Evolutionary conservation across 1,140 invertebrate species (phyloP).

Genomic region (Zaprionus davidi): DNA sequence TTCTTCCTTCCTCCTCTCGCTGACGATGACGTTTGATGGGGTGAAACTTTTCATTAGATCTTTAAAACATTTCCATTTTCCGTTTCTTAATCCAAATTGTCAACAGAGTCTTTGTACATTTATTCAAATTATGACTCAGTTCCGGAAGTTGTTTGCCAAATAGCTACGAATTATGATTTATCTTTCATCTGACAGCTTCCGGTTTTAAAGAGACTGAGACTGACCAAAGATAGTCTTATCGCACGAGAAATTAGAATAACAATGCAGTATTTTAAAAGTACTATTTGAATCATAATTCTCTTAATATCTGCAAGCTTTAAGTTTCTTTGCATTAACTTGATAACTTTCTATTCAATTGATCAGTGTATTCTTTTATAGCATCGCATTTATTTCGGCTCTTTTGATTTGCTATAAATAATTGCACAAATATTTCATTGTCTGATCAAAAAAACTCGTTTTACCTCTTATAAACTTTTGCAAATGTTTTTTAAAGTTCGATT

Average conservation of each 20-base stretch:
- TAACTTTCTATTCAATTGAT: not conserved
- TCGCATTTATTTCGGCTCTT: not conserved
- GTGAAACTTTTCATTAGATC: conserved; percentile 14
- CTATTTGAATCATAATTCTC: too few species aligned
- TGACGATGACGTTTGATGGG: not conserved
- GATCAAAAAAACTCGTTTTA: not conserved
- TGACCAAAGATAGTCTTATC: too few species aligned
- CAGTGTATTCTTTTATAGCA: not conserved
- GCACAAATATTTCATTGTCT: not conserved
- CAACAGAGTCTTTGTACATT: conserved; percentile 8
- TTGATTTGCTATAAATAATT: not conserved
- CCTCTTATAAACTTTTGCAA: not conserved
- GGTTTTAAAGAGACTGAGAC: conserved; percentile 8
- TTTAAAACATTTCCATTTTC: not conserved
- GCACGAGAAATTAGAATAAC: too few species aligned
- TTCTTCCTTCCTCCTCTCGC: not conserved
- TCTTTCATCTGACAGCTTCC: conserved; percentile 15
- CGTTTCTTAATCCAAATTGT: conserved; percentile 31
- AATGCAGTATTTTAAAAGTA: too few species aligned
- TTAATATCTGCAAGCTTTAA: too few species aligned
- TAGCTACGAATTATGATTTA: conserved; percentile 13
- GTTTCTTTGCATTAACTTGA: not conserved
- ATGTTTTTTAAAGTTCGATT: conserved; percentile 30
- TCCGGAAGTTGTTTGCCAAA: conserved; percentile 6
- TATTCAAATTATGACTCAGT: conserved; percentile 12